Conservation (phyloP, 2,797 vertebrate genomes). For the Cheirogaleus major region DNA sequence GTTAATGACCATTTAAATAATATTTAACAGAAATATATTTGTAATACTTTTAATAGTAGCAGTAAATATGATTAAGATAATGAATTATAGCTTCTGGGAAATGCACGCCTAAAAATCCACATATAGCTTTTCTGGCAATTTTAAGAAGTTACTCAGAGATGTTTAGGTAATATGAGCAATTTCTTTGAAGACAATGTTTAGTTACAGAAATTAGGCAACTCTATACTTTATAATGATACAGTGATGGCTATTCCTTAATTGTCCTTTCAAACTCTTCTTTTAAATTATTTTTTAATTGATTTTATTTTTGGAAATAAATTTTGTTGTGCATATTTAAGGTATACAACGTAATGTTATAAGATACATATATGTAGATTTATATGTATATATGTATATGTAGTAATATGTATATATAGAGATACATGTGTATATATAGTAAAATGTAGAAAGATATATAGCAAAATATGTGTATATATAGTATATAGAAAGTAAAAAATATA, state of each 20-base stretch:
- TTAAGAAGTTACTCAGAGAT: slow-evolving; percentile 14
- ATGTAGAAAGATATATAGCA: too few relatives aligned
- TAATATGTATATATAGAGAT: not conserved
- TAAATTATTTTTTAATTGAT: not conserved
- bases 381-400: not conserved
- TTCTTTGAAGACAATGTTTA: not conserved
- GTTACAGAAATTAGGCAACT: not conserved
- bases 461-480: too few relatives aligned
- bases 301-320: not conserved
- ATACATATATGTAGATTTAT: not conserved
- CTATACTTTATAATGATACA: not conserved
- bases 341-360: not conserved
- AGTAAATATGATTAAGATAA: slow-evolving; percentile 25
- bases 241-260: not conserved
- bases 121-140: not conserved
- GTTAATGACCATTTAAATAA: not conserved
- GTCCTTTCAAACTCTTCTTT: not conserved
- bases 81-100: not conserved
- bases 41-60: not conserved
- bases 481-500: too few relatives aligned
- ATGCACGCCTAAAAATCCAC: not conserved
- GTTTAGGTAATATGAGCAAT: not conserved
- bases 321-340: not conserved
- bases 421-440: too few relatives aligned
- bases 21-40: slow-evolving; percentile 24